Evolutionary conservation across 2,797 vertebrate genomes (phyloP).

Genomic region (Hirundo rustica): DNA sequence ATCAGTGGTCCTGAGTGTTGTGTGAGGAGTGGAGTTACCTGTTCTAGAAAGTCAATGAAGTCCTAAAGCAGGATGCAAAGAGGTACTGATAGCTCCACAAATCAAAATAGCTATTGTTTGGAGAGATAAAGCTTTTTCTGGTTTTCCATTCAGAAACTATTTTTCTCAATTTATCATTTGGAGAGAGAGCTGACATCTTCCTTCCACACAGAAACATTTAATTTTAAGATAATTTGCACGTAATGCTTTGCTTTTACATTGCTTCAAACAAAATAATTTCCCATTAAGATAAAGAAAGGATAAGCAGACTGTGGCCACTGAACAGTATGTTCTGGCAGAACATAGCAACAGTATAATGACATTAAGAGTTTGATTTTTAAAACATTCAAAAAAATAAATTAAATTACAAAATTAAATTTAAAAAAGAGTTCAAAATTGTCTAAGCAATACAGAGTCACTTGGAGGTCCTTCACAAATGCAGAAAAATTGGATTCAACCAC

Average conservation of each 20-base stretch:
- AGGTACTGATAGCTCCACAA: neutral
- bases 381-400: slow-evolving; percentile 54
- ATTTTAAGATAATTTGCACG: slow-evolving; percentile 10
- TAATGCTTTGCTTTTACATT: neutral
- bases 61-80: neutral
- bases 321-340: slow-evolving; percentile 52
- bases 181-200: neutral
- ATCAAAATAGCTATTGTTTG: neutral
- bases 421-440: neutral
- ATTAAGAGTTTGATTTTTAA: slow-evolving; percentile 50
- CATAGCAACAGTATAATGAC: slow-evolving; percentile 19
- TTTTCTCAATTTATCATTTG: slow-evolving; percentile 13
- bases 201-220: slow-evolving; percentile 20
- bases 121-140: neutral
- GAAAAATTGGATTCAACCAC: slow-evolving; percentile 29
- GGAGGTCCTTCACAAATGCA: slow-evolving; percentile 28
- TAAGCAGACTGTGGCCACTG: slow-evolving; percentile 39
- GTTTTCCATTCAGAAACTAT: neutral
- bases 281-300: slow-evolving; percentile 32
- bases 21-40: neutral
- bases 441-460: neutral
- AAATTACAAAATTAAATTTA: slow-evolving; percentile 11
- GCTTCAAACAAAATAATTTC: neutral
- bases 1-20: neutral
- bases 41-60: neutral